A percentile compares a stretch with the other conserved stretches of the same genome.
Conservation (phyloP, 2,888 invertebrate genomes). For the Zaprionus lineosus region DNA sequence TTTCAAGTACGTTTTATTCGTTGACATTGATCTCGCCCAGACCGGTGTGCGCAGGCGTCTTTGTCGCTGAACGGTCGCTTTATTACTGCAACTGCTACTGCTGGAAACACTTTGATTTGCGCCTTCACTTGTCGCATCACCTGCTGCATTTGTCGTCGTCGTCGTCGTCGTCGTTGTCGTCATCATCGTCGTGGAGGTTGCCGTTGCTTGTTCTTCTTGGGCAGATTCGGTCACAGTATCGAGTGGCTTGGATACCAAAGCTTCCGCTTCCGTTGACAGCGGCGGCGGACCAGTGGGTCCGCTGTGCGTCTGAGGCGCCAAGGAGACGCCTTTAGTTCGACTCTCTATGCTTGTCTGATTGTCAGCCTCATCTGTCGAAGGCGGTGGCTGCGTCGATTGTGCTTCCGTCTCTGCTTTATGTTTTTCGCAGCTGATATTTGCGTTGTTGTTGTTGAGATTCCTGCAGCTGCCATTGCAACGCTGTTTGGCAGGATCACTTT, state of each 20-base stretch:
- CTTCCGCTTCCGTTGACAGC: slow-evolving; percentile 8
- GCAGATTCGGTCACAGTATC: slow-evolving; percentile 52
- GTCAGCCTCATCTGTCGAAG: slow-evolving; percentile 44
- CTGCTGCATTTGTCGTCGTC: slow-evolving; percentile 14
- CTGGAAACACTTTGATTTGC: slow-evolving; percentile 66
- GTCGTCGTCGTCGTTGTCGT: slow-evolving; percentile 26
- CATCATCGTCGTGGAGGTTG: slow-evolving; percentile 13
- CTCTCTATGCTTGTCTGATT: slow-evolving; percentile 79
- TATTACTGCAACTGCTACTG: slow-evolving; percentile 82
- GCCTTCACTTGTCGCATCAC: slow-evolving; percentile 11
- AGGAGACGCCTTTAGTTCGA: slow-evolving; percentile 83
- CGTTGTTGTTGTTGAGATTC: slow-evolving; percentile 72
- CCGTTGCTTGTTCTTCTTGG: slow-evolving; percentile 16
- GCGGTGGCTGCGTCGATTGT: slow-evolving; percentile 8
- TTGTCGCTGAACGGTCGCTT: slow-evolving; percentile 86
- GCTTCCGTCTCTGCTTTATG: slow-evolving; percentile 20
- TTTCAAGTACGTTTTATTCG: slow-evolving; percentile 84
- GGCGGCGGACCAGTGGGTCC: slow-evolving; percentile 83
- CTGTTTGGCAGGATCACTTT: slow-evolving; percentile 41
- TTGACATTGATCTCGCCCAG: slow-evolving; percentile 90
- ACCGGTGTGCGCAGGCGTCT: slow-evolving; percentile 91
- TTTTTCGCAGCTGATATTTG: slow-evolving; percentile 51
- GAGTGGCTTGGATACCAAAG: slow-evolving; percentile 36
- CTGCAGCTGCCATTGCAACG: slow-evolving; percentile 73
- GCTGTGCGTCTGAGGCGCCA: slow-evolving; percentile 83